phyloP scores from a whole-genome alignment of 2,797 vertebrate genomes.

The Caiman crocodilus region DNA sequence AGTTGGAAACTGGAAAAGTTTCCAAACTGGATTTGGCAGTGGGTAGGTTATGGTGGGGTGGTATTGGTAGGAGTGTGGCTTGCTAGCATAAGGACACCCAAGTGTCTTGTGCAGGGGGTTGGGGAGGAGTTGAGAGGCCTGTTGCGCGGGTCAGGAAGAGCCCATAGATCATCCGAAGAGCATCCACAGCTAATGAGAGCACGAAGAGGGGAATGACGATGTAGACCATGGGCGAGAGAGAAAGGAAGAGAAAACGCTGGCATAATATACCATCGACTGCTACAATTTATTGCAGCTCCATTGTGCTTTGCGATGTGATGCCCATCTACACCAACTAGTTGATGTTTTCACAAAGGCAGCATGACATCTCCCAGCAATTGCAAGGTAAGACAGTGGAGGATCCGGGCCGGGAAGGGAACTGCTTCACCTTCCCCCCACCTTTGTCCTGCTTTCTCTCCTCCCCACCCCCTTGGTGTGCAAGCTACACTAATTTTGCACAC shows the following conservation, averaged over 20 bases:
- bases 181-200: neutral
- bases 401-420: neutral
- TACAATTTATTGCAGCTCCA: accelerated
- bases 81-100: neutral
- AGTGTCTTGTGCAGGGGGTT: neutral
- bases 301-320: accelerated
- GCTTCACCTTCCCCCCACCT: neutral
- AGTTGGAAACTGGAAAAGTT: no score
- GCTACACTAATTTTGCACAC: no score
- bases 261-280: accelerated
- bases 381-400: neutral
- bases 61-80: neutral
- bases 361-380: neutral
- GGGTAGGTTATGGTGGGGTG: neutral
- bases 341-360: neutral
- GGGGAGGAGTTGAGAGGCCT: neutral
- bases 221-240: accelerated
- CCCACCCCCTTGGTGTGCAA: neutral
- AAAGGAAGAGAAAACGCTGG: accelerated
- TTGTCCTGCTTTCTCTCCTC: neutral
- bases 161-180: neutral
- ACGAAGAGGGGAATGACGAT: neutral
- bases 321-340: accelerated
- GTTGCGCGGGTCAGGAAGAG: neutral
- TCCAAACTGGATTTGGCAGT: neutral